Evolutionary conservation across 2,113 vertebrate genomes (phyloP).

Genomic region (Arothron firmamentum): DNA sequence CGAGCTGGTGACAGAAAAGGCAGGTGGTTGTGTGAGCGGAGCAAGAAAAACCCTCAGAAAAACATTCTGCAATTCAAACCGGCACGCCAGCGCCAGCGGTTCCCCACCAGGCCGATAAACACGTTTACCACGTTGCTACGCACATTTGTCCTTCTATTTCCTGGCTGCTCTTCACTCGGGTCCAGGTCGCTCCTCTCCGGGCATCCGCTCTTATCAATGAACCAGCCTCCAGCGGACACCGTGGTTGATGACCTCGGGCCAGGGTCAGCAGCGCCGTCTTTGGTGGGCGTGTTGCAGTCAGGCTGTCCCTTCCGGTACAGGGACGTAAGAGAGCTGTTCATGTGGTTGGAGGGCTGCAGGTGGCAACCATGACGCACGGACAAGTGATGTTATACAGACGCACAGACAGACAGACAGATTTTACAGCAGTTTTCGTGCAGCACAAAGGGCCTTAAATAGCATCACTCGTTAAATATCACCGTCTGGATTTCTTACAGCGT

Average conservation of each 20-base stretch:
- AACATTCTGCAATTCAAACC: too few species aligned
- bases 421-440: too few species aligned
- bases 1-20: constrained; percentile 15
- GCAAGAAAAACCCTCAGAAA: rapidly evolving
- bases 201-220: constrained; percentile 73
- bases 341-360: constrained; percentile 81
- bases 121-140: not conserved
- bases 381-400: not conserved
- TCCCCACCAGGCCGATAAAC: not conserved
- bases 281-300: constrained; percentile 55
- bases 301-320: constrained; percentile 84
- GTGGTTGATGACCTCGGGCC: constrained; percentile 18
- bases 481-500: constrained; percentile 73
- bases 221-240: constrained; percentile 78
- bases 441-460: too few species aligned
- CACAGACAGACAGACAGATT: not conserved
- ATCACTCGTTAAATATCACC: too few species aligned
- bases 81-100: too few species aligned
- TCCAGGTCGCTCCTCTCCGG: constrained; percentile 46
- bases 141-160: constrained; percentile 59
- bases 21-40: not conserved
- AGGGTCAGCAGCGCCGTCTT: constrained; percentile 21
- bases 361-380: constrained; percentile 8
- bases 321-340: constrained; percentile 88
- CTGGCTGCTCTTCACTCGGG: constrained; percentile 73